Percentiles rank a stretch among this genome's conserved stretches.
These are phyloP conservation scores for Eustalomyia histrio DNA, from an alignment of 2,888 invertebrate genomes.

Conservation along the genomic window DNA sequence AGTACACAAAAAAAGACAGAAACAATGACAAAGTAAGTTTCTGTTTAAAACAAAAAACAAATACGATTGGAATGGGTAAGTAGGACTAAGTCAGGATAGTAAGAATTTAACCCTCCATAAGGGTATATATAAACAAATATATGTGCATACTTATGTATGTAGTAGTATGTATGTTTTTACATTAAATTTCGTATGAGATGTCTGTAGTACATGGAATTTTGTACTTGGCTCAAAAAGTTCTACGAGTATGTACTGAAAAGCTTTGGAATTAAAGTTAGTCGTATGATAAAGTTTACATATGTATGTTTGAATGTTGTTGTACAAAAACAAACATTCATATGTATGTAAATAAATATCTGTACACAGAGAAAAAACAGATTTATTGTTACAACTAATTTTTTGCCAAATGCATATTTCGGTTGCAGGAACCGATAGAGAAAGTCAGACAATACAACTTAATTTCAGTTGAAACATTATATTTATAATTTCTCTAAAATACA, in stretches of 20 bases:
- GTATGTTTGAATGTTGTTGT: background rate
- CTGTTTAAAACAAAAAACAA: background rate
- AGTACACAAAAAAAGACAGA: background rate
- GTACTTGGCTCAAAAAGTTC: background rate
- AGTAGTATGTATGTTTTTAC: background rate
- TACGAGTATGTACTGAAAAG: slow-evolving; percentile 4
- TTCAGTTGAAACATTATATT: no score
- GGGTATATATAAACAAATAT: slow-evolving; percentile 8
- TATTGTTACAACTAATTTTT: no score
- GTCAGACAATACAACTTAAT: background rate
- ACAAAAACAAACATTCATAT: background rate
- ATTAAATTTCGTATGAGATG: slow-evolving; percentile 20
- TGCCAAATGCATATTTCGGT: background rate
- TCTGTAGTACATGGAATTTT: slow-evolving; percentile 13
- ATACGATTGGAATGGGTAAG: background rate
- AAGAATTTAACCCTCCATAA: slow-evolving; percentile 11
- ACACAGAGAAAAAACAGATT: no score
- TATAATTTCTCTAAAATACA: no score
- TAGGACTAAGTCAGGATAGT: slow-evolving; percentile 11
- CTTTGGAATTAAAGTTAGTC: slow-evolving; percentile 8
- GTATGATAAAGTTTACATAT: background rate
- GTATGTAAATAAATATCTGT: no score
- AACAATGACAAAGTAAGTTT: background rate
- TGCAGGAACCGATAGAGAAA: background rate
- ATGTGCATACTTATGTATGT: background rate